Percentiles rank a stretch among this genome's conserved stretches.
Evolutionary conservation across 2,113 vertebrate species (phyloP).

Genomic region (Rhea americana): DNA sequence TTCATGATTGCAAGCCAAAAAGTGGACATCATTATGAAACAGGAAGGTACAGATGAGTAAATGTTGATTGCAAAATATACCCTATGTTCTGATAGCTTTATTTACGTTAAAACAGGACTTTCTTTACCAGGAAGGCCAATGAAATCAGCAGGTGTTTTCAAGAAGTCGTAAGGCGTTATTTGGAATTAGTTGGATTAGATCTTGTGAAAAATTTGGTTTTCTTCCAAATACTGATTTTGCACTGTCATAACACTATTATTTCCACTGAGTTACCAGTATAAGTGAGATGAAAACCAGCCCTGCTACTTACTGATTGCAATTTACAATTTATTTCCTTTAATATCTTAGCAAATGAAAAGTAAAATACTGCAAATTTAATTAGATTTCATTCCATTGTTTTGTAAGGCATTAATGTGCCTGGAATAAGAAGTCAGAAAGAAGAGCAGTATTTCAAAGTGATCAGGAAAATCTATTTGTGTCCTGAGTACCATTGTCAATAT

Average conservation of each 20-base stretch:
- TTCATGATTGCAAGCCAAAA: not conserved
- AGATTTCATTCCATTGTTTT: not conserved
- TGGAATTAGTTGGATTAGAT: not conserved
- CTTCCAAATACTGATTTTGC: not conserved
- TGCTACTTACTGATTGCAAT: not conserved
- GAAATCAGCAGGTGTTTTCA: not conserved
- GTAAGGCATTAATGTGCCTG: not conserved
- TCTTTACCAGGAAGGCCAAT: not conserved
- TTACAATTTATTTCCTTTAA: not conserved
- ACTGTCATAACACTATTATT: not conserved
- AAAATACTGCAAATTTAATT: not conserved
- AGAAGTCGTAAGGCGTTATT: not conserved
- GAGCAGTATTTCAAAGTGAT: not conserved
- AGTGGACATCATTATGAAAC: not conserved
- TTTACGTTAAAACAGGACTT: not conserved
- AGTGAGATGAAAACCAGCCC: not conserved
- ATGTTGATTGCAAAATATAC: not conserved
- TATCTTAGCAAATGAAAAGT: not conserved
- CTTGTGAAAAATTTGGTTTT: not conserved
- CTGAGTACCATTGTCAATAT: not conserved
- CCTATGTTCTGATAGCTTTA: not conserved
- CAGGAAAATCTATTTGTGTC: not conserved
- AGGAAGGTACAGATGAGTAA: not conserved
- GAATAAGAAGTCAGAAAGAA: not conserved
- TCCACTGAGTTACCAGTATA: not conserved